These are phyloP conservation scores for Callipepla squamata DNA, from an alignment of 2,113 vertebrate genomes.

Conservation along the genomic window DNA sequence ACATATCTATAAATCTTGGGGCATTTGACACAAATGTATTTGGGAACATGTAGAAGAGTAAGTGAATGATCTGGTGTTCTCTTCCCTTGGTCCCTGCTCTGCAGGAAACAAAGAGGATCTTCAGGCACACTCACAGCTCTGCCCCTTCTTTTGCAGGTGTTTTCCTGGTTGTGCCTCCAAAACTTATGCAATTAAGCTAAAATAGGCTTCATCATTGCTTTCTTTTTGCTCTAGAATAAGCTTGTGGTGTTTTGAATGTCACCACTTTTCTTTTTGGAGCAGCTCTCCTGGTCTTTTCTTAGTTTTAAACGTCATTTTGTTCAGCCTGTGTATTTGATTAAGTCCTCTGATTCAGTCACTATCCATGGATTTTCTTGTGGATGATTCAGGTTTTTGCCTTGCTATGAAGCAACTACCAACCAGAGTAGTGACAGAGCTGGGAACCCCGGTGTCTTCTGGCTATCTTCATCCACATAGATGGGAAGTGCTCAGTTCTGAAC, in stretches of 20 bases:
- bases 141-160: background rate
- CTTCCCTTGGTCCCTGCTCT: background rate
- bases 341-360: background rate
- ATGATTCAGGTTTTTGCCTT: background rate
- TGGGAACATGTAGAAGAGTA: background rate
- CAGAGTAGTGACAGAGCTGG: background rate
- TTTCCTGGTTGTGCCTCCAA: background rate
- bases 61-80: background rate
- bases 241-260: background rate
- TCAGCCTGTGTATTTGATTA: background rate
- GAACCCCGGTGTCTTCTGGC: background rate
- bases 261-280: background rate
- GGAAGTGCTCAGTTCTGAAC: background rate
- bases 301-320: background rate
- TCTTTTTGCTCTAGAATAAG: background rate
- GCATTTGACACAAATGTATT: background rate
- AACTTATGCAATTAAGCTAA: background rate
- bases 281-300: background rate
- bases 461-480: background rate
- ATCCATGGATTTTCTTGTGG: background rate
- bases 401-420: background rate
- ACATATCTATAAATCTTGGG: background rate
- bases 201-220: background rate
- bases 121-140: rapidly evolving
- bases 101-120: background rate